These are phyloP conservation scores for Phania funesta DNA, from an alignment of 2,888 invertebrate species.

Conservation along the genomic window DNA sequence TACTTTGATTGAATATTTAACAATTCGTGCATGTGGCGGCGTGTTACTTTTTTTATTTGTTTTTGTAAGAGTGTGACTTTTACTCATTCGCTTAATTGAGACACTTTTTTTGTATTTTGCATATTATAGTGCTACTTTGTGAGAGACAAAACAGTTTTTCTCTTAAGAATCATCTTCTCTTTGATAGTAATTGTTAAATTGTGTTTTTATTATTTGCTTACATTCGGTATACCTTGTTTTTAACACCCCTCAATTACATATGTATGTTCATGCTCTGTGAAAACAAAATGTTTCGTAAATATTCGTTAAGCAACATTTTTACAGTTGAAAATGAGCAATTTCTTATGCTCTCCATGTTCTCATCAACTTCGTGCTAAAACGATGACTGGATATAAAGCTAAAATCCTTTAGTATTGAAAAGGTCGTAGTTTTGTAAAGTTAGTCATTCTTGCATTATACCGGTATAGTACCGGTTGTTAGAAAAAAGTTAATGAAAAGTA, in stretches of 20 bases:
- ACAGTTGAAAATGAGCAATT: slow-evolving; percentile 47
- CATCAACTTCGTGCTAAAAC: slow-evolving; percentile 61
- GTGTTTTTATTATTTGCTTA: background rate
- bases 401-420: slow-evolving; percentile 79
- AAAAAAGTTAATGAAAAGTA: slow-evolving; percentile 28
- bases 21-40: slow-evolving; percentile 54
- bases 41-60: background rate
- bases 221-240: slow-evolving; percentile 23
- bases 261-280: slow-evolving; percentile 9
- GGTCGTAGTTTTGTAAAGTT: slow-evolving; percentile 80
- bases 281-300: slow-evolving; percentile 51
- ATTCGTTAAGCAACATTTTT: slow-evolving; percentile 55
- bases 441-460: slow-evolving; percentile 71
- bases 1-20: slow-evolving; percentile 64
- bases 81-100: too few relatives aligned
- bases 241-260: slow-evolving; percentile 25
- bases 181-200: background rate
- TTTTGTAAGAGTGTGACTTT: background rate
- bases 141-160: too few relatives aligned
- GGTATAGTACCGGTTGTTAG: slow-evolving; percentile 26
- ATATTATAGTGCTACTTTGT: too few relatives aligned
- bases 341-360: slow-evolving; percentile 26
- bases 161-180: too few relatives aligned
- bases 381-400: slow-evolving; percentile 72
- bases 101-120: too few relatives aligned